Evolutionary conservation across 2,888 invertebrate genomes (phyloP).

Genomic region (Tortrix viridana): DNA sequence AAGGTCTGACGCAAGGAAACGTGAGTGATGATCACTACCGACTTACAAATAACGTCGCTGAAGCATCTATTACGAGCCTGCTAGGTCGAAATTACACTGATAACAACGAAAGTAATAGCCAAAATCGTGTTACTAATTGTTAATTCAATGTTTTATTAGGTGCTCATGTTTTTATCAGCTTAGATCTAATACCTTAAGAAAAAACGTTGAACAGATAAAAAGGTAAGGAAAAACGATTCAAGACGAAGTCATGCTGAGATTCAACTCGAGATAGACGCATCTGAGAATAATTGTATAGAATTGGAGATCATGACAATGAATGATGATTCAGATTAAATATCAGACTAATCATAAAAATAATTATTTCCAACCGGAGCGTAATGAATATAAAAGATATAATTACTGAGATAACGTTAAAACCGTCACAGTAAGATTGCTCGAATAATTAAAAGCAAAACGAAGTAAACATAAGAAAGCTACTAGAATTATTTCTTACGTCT

Average conservation of each 20-base stretch:
- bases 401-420: conserved; percentile 8
- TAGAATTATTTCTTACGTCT: background rate
- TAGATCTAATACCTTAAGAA: conserved; percentile 13
- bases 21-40: conserved; percentile 46
- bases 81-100: background rate
- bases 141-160: conserved; percentile 17
- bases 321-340: conserved; percentile 18
- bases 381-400: conserved; percentile 16
- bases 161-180: conserved; percentile 24
- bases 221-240: conserved; percentile 2
- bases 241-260: conserved; percentile 11
- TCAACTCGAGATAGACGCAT: conserved; percentile 16
- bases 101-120: conserved; percentile 1
- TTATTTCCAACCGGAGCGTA: background rate
- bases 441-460: conserved; percentile 9
- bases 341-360: conserved; percentile 19
- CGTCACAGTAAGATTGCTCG: conserved; percentile 10
- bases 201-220: conserved; percentile 16
- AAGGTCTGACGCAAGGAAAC: conserved; percentile 61
- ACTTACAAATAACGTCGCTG: background rate
- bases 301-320: conserved; percentile 12
- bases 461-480: background rate
- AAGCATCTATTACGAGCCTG: conserved; percentile 1
- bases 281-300: conserved; percentile 14
- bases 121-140: conserved; percentile 25